Base-by-base conservation (phyloP, 2,797 vertebrate species). In the Anguilla obscura region DNA sequence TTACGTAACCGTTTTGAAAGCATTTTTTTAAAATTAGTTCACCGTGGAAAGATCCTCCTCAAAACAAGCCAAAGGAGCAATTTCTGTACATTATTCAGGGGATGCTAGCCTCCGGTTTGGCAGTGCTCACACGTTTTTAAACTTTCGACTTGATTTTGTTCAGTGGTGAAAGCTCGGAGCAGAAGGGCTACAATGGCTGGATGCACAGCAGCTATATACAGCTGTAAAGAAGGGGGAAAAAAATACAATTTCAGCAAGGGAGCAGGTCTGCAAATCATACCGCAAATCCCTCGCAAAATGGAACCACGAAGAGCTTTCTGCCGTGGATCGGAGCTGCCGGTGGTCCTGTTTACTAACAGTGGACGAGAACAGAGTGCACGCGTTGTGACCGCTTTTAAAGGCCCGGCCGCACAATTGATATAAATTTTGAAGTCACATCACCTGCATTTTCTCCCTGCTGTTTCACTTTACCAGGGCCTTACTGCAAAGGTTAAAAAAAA, bases 31-130 rank as follows among this genome's bases (percentile, higher is more conserved):
- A 92, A 92, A 91, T 89, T 85, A 89, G 88, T 90, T 91, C 88
- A 89, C 58, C 84, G 56, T 60, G 88, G 88, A 89, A 40, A 89
- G 87, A 88, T 91, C 86, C 48, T 27, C 58, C 60, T 40, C 36
- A 3, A 40, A 88, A 89, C 88, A 87, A 86, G 88, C 88, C 87
- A 87, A 85, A 88, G 88, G 84, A 91, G 88, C 80, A 86, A 88
- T 89, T 91, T 89, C 88, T 89, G 89, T 91, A 80, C 88, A 91
- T 91, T 89, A 90, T 90, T 91, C 90, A 92, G 87, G 69, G 87
- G 87, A 85, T 60, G 45, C 84, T 66, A 90, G 85, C 87, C 88
- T 84, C 88, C 87, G 85, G 85, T 90, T 89, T 87, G 89, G 89
- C 88, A 89, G 85, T 87, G 88, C 71, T 86, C 89, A 89, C 89